Percentiles rank a stretch among this genome's conserved stretches.
Conservation (phyloP, 2,888 invertebrate species). For the Heterodera filipjevi region DNA sequence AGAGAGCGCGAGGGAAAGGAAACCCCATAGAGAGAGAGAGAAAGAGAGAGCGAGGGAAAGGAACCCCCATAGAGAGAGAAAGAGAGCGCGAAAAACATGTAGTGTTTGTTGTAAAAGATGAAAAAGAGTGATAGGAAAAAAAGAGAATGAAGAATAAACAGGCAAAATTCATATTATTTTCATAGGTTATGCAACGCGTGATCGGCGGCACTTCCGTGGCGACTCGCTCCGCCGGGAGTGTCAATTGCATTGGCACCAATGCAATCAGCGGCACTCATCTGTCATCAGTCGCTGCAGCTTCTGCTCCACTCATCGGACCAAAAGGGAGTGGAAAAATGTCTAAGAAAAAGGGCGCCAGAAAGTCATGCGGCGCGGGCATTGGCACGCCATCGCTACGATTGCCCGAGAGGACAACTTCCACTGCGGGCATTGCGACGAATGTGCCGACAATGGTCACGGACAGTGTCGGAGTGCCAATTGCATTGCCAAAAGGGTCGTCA, state of each 20-base stretch:
- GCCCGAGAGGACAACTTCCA: not conserved
- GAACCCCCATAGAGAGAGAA: too few species aligned
- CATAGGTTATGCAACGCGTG: slow-evolving; percentile 26
- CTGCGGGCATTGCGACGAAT: not conserved
- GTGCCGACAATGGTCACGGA: not conserved
- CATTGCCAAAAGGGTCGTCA: slow-evolving; percentile 19
- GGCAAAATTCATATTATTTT: not conserved
- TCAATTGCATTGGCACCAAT: not conserved
- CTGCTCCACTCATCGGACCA: not conserved
- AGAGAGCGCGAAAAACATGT: too few species aligned
- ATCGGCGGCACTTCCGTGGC: slow-evolving; percentile 16
- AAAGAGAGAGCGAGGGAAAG: not conserved
- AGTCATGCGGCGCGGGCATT: not conserved
- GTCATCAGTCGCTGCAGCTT: not conserved
- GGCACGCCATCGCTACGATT: not conserved
- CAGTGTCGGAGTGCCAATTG: not conserved
- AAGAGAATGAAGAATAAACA: too few species aligned
- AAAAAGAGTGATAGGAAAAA: too few species aligned
- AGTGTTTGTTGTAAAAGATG: too few species aligned
- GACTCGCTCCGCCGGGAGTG: not conserved
- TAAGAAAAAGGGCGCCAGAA: not conserved
- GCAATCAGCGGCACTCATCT: not conserved
- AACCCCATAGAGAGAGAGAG: not conserved
- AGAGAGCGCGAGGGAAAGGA: not conserved
- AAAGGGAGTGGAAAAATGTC: slow-evolving; percentile 4